These are phyloP conservation scores for Diadromus collaris DNA, from an alignment of 2,888 invertebrate genomes.

Conservation along the genomic window DNA sequence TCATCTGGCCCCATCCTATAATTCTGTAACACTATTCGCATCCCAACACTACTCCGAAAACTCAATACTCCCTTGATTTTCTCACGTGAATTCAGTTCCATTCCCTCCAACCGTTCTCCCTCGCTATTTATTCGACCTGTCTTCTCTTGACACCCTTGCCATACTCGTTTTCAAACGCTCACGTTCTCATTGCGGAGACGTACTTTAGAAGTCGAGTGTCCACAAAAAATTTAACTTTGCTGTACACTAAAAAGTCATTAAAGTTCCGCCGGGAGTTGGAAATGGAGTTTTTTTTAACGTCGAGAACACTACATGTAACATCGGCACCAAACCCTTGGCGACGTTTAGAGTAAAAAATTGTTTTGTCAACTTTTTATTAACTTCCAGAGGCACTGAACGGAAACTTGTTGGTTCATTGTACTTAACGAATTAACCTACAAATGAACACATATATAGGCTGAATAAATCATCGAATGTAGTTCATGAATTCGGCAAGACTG, in stretches of 20 bases:
- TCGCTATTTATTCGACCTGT: constrained; percentile 5
- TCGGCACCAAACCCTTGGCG: background rate
- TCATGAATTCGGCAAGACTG: too few species aligned
- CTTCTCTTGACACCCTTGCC: constrained; percentile 3
- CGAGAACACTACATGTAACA: background rate
- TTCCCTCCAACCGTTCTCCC: background rate
- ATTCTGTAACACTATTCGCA: background rate
- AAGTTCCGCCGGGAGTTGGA: background rate
- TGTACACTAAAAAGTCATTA: background rate
- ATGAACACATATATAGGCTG: too few species aligned
- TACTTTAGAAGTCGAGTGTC: background rate
- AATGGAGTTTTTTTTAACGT: background rate
- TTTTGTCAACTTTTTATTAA: too few species aligned
- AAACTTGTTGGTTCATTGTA: too few species aligned
- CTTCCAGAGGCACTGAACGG: too few species aligned
- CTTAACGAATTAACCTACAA: too few species aligned
- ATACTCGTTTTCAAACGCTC: constrained; percentile 4
- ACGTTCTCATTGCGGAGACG: background rate
- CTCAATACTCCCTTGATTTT: constrained; percentile 11
- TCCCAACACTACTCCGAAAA: constrained; percentile 8
- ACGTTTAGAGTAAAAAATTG: too few species aligned
- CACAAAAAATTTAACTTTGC: background rate
- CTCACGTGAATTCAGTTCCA: constrained; percentile 5
- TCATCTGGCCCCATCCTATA: constrained; percentile 12
- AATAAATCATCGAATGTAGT: too few species aligned